phyloP scores from a whole-genome alignment of 2,797 vertebrate species.

The Cryptoblepharus egeriae region DNA sequence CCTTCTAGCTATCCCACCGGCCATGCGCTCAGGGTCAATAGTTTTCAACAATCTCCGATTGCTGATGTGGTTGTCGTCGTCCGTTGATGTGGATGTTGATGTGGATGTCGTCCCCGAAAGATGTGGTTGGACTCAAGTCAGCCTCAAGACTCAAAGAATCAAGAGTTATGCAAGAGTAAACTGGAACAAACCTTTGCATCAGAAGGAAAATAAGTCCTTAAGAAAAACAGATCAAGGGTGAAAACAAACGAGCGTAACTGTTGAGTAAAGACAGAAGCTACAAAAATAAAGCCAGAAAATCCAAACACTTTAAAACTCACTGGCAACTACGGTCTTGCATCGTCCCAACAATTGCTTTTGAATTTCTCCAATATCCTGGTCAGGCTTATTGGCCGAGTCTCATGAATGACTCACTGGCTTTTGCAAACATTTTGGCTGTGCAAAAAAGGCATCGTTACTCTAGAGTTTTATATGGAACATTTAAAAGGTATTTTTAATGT shows the following conservation, averaged over 20 bases:
- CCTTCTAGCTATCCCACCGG: too few species aligned
- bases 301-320: not conserved
- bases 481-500: not conserved
- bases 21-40: not conserved
- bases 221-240: slow-evolving; percentile 2
- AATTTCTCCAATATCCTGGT: not conserved
- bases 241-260: not conserved
- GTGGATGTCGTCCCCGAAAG: not conserved
- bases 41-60: not conserved
- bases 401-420: not conserved
- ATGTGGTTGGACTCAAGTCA: accelerated
- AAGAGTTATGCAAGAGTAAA: not conserved
- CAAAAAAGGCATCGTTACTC: not conserved
- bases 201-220: not conserved
- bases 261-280: slow-evolving; percentile 12
- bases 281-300: not conserved
- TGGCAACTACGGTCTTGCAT: not conserved
- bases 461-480: not conserved
- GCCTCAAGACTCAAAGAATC: not conserved
- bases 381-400: not conserved
- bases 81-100: too few species aligned
- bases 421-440: not conserved
- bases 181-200: not conserved
- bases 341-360: not conserved
- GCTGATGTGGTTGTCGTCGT: too few species aligned